A percentile compares a stretch with the other conserved stretches of the same genome.
phyloP scores from a whole-genome alignment of 2,888 invertebrate species.

The Linnaemya vulpina region DNA sequence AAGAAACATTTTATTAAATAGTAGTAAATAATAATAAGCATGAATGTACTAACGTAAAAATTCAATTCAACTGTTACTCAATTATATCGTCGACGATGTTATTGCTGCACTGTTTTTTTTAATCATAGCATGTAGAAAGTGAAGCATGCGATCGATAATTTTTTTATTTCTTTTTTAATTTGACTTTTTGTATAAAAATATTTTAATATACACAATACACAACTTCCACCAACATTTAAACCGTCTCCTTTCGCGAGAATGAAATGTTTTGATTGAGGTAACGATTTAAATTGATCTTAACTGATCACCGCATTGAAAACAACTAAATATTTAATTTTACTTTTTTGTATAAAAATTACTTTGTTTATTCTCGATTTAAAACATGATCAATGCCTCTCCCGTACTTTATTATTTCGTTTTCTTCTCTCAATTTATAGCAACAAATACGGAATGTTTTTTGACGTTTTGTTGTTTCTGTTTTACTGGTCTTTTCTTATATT shows the following conservation, averaged over 20 bases:
- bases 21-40: conserved; percentile 5
- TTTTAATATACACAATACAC: conserved; percentile 27
- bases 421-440: conserved; percentile 45
- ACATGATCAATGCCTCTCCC: conserved; percentile 9
- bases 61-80: conserved; percentile 46
- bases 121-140: conserved; percentile 41
- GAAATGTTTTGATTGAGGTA: neutral
- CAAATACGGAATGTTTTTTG: conserved; percentile 15
- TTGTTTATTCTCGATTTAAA: conserved; percentile 22
- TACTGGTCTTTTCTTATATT: neutral
- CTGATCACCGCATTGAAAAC: conserved; percentile 67
- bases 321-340: conserved; percentile 62
- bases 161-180: conserved; percentile 15
- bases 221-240: conserved; percentile 33
- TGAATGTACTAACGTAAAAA: conserved; percentile 27
- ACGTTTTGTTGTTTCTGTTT: conserved; percentile 24
- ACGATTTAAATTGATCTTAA: conserved; percentile 46
- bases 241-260: conserved; percentile 10
- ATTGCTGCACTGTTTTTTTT: conserved; percentile 29
- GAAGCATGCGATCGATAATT: conserved; percentile 45
- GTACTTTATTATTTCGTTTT: neutral
- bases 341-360: conserved; percentile 33
- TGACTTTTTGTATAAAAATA: conserved; percentile 20
- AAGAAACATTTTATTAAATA: neutral
- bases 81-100: conserved; percentile 32